These are phyloP conservation scores for Prunella fulvescens DNA, from an alignment of 2,113 vertebrate species.

Conservation along the genomic window DNA sequence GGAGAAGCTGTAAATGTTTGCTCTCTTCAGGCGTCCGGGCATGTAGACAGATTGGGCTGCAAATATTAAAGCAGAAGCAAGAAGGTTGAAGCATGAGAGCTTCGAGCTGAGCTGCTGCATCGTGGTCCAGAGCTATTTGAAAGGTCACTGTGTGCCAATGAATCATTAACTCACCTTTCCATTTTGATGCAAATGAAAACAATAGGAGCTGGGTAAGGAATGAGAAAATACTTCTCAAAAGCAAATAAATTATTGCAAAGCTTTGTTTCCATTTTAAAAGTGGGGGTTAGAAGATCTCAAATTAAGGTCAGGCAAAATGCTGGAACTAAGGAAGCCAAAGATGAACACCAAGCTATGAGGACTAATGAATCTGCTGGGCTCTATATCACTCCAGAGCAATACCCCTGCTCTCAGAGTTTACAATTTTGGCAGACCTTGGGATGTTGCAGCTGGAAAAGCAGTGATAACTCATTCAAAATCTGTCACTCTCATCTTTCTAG, in stretches of 20 bases:
- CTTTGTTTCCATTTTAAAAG: neutral
- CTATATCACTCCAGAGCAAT: neutral
- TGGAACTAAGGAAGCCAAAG: neutral
- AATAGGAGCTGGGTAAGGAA: conserved; percentile 34
- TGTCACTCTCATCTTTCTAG: neutral
- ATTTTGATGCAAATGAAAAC: conserved; percentile 76
- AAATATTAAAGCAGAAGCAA: conserved; percentile 74
- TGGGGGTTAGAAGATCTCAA: neutral
- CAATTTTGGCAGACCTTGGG: neutral
- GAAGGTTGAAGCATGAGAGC: conserved; percentile 44
- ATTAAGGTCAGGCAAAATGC: neutral
- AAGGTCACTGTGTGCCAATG: conserved; percentile 81
- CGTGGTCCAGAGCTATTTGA: conserved; percentile 73
- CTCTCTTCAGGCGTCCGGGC: conserved; percentile 75
- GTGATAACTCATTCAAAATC: conserved; percentile 12
- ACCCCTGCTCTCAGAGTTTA: neutral
- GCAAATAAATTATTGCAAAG: neutral
- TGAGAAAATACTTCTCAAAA: conserved; percentile 21
- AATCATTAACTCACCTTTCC: conserved; percentile 89
- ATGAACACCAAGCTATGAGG: neutral
- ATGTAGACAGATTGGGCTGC: conserved; percentile 73
- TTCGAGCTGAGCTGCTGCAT: conserved; percentile 53
- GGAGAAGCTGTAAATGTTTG: conserved; percentile 75
- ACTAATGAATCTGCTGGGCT: neutral
- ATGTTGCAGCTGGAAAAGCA: neutral